Conservation (phyloP, 2,113 vertebrate species). For the Grus americana region DNA sequence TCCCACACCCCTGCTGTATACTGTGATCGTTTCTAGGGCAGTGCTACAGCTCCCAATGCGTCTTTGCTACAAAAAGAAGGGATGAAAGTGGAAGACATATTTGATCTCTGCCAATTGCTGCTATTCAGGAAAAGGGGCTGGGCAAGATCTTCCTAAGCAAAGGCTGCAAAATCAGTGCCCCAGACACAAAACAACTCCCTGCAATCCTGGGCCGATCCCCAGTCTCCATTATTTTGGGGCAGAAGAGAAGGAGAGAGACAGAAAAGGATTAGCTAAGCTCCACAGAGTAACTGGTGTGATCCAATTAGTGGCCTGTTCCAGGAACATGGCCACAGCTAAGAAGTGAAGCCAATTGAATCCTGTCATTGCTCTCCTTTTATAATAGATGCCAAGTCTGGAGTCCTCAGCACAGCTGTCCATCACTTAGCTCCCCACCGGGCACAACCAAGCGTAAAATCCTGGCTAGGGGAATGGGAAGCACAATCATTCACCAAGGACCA, state of each 20-base stretch:
- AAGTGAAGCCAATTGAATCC: constrained; percentile 7
- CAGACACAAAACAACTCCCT: not conserved
- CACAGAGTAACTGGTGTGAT: not conserved
- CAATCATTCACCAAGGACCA: not conserved
- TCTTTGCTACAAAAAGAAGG: not conserved
- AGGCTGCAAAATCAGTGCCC: not conserved
- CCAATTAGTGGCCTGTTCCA: constrained; percentile 28
- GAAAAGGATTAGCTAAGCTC: constrained; percentile 8
- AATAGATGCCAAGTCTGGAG: not conserved
- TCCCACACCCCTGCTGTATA: not conserved
- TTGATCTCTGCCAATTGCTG: not conserved
- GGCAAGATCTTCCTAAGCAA: not conserved
- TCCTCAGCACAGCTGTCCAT: constrained; percentile 38
- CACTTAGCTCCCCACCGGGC: constrained; percentile 9
- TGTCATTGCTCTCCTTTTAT: not conserved
- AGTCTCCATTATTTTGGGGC: not conserved
- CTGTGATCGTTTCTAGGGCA: not conserved
- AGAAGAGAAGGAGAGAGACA: not conserved
- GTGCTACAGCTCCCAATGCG: not conserved
- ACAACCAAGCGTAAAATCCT: not conserved
- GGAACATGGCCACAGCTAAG: not conserved
- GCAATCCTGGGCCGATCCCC: not conserved
- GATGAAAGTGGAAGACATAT: not conserved
- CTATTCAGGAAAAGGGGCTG: not conserved
- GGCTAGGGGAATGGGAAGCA: not conserved